A percentile compares a stretch with the other conserved stretches of the same genome.
These are phyloP conservation scores for Corapipo altera DNA, from an alignment of 2,113 vertebrate species.

Conservation along the genomic window DNA sequence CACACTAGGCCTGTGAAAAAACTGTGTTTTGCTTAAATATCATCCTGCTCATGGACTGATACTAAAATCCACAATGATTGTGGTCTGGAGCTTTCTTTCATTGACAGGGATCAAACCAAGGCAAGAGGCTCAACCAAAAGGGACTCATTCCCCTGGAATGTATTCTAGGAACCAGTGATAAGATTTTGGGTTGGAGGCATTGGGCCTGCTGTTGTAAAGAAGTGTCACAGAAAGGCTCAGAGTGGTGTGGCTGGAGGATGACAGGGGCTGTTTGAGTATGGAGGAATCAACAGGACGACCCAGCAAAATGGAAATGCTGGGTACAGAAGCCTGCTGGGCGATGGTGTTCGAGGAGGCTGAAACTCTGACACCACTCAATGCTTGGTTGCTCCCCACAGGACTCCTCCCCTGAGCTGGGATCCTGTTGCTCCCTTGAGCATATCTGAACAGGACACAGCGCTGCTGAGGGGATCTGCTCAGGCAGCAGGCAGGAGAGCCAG, in stretches of 20 bases:
- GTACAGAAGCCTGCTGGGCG: not conserved
- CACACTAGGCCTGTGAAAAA: not conserved
- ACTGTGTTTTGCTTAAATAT: not conserved
- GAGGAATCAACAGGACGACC: not conserved
- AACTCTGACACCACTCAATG: rapidly evolving
- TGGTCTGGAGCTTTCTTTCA: not conserved
- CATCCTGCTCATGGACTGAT: not conserved
- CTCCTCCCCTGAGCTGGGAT: not conserved
- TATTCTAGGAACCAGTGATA: not conserved
- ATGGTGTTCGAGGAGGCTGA: too few relatives aligned
- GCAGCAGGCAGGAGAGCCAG: rapidly evolving
- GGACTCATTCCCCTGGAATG: not conserved
- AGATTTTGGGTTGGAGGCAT: not conserved
- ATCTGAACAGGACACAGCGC: not conserved
- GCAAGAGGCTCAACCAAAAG: not conserved
- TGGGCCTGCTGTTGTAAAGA: not conserved
- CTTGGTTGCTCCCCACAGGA: not conserved
- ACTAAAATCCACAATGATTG: not conserved
- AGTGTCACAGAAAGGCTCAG: not conserved
- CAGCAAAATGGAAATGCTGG: not conserved
- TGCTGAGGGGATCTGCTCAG: not conserved
- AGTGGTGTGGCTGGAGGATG: not conserved
- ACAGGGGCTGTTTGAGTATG: rapidly evolving
- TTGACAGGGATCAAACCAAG: not conserved
- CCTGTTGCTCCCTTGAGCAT: rapidly evolving